Base-by-base conservation (phyloP, 1,140 invertebrate species). In the Diploscapter pachys region DNA sequence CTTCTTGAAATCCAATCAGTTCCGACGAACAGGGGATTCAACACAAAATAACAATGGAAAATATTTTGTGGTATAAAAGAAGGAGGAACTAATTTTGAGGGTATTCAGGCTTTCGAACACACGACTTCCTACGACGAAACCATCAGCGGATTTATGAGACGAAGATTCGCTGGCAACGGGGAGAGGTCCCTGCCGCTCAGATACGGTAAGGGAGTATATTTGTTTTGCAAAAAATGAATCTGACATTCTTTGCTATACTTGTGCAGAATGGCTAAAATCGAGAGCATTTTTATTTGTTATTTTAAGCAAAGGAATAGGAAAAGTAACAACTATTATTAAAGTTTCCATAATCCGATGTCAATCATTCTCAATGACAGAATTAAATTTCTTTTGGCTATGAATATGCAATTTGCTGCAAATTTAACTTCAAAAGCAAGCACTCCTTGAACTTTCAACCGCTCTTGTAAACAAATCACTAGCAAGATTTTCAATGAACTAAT, bases 61-160 rank as follows among this genome's bases (percentile, higher is more conserved):
- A 31, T 31, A 31, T 31, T 31, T 31, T 31, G 31, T 31, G 31
- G 31, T 31, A 31, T 31, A 31, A 31, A 31, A 31, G 31, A 31
- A 31, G 31, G 31, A 31, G 31, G 31, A 31, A 31, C 31, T 31
- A 31, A 31, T 31, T 31, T 31, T 11, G 57, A 59, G 31, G 57
- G 13, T 1, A 85, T 95, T 5, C 93, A 98, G 88, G 95, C 95
- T 0, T 98, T 98, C 83, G 95, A 93, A 6, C 94, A 97, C 82
- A 98, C 95, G 2, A 91, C 94, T 2, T 90, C 92, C 63, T 98
- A 98, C 87, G 96, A 98, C 87, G 88, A 91, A 62, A 92, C 93
- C 5, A 98, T 99, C 75, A 92, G 94, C 0, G 93, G 97, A 84
- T 98, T 95, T 84, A 97, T 98, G 87, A 91, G 95, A 3, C 92